Base-by-base conservation (phyloP, 2,113 vertebrate species). In the Nannobrachium achirus region DNA sequence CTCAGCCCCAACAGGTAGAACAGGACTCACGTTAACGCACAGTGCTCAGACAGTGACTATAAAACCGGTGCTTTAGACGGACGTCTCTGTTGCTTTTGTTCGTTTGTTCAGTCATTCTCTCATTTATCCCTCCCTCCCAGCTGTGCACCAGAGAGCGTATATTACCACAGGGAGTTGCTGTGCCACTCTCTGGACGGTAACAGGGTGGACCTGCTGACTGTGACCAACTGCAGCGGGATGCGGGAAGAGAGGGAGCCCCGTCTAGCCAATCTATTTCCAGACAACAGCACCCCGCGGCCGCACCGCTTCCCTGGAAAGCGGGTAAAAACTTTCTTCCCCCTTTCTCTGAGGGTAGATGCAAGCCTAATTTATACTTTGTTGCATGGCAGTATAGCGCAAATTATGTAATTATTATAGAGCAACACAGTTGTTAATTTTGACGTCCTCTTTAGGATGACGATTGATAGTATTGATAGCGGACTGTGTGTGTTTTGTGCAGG, bases 161-260 rank as follows among this genome's bases (percentile, higher is more conserved):
- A 98, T 70, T 99, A 97, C 81, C 96, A 97, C 66, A 93, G 97
- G 40, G 98, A 99, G 90, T 72, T 95, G 82, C 93, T 99, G 10
- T 99, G 98, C 89, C 85, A 92, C 81, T 98, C 98, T 3, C 88
- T 99, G 81, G 97, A 98, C 74, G 95, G 95, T 18, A 94, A 94
- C 69, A 92, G 96, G 0, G 96, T 99, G 48, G 98, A 99, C 83
- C 93, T 99, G 75, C 90, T 99, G 66, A 99, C 98, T 2, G 76
- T 99, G 87, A 96, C 94, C 64, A 98, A 96, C 0, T 96, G 95
- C 86, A 95, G 94, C 0, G 95, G 96, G 58, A 95, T 99, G 93
- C 90, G 83, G 86, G 95, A 95, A 58, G 93, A 95, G 72, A 83
- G 95, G 18, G 98, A 99, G 78, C 92, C 94, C 0, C 89, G 97